Conservation (phyloP, 1,140 invertebrate genomes). For the Bradysia coprophila region DNA sequence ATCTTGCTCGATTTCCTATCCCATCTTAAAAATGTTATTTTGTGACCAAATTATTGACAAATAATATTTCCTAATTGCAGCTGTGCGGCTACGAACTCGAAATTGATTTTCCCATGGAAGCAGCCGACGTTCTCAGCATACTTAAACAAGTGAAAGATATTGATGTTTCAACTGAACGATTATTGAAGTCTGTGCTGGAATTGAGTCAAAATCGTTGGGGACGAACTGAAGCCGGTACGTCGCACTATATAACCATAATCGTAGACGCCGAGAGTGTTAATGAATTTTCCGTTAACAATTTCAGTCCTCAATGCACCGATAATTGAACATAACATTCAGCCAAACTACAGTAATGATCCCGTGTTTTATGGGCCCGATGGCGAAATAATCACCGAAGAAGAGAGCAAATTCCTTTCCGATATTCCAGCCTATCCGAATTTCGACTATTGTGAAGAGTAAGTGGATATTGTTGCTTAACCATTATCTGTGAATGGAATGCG, state of each 20-base stretch:
- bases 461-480: too few relatives aligned
- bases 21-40: background rate
- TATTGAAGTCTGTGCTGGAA: constrained; percentile 17
- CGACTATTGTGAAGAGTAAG: constrained; percentile 8
- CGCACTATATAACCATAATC: too few relatives aligned
- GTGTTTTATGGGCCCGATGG: constrained; percentile 30
- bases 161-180: constrained; percentile 3
- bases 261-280: too few relatives aligned
- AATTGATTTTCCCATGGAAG: constrained; percentile 16
- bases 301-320: too few relatives aligned
- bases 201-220: constrained; percentile 23
- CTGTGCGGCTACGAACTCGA: constrained; percentile 21
- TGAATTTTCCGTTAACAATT: too few relatives aligned
- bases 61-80: constrained; percentile 2
- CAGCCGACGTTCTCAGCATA: constrained; percentile 13
- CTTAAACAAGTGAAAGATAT: constrained; percentile 11
- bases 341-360: constrained; percentile 19
- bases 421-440: constrained; percentile 5
- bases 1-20: too few relatives aligned
- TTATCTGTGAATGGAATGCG: too few relatives aligned
- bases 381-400: constrained; percentile 26
- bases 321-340: too few relatives aligned
- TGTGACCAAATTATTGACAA: background rate
- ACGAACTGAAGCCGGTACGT: constrained; percentile 4
- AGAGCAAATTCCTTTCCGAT: constrained; percentile 24